Base-by-base conservation (phyloP, 2,888 invertebrate species). In the Oxytorus armatus region DNA sequence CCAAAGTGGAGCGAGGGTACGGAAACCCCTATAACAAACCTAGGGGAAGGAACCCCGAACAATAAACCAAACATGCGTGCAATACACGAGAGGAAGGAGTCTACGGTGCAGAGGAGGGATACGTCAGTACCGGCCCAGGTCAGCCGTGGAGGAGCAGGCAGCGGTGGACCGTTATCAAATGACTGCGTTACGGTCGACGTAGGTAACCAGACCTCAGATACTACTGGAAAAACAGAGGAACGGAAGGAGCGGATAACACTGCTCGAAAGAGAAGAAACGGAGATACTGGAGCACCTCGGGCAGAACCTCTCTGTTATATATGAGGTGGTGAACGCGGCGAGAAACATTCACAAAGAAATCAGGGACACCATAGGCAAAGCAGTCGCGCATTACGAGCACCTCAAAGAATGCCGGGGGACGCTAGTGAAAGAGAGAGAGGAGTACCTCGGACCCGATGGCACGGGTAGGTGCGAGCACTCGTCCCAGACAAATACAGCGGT, bases 291-390 rank as follows among this genome's bases (percentile, higher is more conserved):
- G 29, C 3, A 4, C 5, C 29, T 29, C 29, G 29, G 29, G 3
- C 3, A 29, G 5, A 29, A 29, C 29, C 3, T 29, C 29, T 29
- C 5, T 29, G 5, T 5, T 3, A 29, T 29, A 3, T 29, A 29
- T 29, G 29, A 29, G 29, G 29, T 29, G 3, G 29, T 29, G 10
- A 47, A 47, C 3, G 16, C 7, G 2, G 14, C 47, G 3, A 63
- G 21, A 16, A 63, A 63, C 21, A 42, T 63, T 2, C 63, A 63
- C 36, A 21, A 21, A 1, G 21, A 18, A 5, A 63, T 63, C 16
- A 7, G 63, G 47, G 63, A 63, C 5, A 42, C 42, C n/a, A 63
- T 63, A 7, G 63, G 47, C n/a, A 23, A 63, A n/a, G 47, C 44
- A 7, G 21, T 63, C 3, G 63, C 42, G 23, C 63, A 63, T 42